These are phyloP conservation scores for Aphrophora alni DNA, from an alignment of 2,888 invertebrate species.

Conservation along the genomic window DNA sequence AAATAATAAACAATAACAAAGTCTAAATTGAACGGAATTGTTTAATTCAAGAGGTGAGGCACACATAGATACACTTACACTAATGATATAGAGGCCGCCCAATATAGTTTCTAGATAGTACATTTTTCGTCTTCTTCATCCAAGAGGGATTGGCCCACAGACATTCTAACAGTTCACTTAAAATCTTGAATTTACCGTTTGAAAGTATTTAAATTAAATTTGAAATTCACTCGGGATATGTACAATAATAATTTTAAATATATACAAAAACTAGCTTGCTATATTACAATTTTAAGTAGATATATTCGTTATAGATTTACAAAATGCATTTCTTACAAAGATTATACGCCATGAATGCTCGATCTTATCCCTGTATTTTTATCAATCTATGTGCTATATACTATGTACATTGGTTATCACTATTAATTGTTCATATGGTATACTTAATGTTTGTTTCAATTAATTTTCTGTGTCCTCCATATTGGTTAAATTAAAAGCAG, in stretches of 20 bases:
- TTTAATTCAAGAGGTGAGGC: conserved; percentile 21
- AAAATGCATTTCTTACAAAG: not conserved
- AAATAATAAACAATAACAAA: not conserved
- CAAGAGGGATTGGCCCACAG: not conserved
- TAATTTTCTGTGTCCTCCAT: no score
- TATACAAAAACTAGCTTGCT: not conserved
- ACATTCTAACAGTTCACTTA: not conserved
- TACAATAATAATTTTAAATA: not conserved
- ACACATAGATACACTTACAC: conserved; percentile 37
- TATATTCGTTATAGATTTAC: not conserved
- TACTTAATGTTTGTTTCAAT: no score
- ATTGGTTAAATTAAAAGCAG: no score
- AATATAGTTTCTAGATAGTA: not conserved
- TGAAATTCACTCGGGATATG: not conserved
- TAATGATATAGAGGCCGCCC: conserved; percentile 35
- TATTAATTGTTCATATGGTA: no score
- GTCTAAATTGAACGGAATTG: not conserved
- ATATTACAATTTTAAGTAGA: not conserved
- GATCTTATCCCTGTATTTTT: not conserved
- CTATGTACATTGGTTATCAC: not conserved
- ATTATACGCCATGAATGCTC: not conserved
- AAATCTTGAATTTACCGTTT: not conserved
- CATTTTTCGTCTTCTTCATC: not conserved
- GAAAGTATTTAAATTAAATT: not conserved
- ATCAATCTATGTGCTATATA: not conserved